phyloP scores from a whole-genome alignment of 2,113 vertebrate genomes.

The Campylomormyrus tamandua region DNA sequence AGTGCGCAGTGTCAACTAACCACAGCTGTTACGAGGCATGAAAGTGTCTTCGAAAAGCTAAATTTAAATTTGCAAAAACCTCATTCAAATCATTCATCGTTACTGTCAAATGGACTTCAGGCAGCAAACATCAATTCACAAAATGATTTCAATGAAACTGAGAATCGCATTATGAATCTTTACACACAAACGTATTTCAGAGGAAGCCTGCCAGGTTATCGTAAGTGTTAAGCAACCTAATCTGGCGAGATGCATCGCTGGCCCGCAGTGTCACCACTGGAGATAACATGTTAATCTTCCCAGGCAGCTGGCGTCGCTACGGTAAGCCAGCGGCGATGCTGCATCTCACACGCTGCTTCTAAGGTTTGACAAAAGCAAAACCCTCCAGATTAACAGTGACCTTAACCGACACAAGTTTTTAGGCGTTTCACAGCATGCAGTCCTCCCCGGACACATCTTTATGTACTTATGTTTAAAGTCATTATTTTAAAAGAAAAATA shows the following conservation, averaged over 20 bases:
- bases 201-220: neutral
- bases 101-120: neutral
- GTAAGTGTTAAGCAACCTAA: neutral
- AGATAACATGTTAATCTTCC: neutral
- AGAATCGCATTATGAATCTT: neutral
- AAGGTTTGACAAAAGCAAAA: neutral
- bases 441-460: neutral
- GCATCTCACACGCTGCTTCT: neutral
- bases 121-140: neutral
- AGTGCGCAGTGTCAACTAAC: neutral
- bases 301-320: neutral
- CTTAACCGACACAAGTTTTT: neutral
- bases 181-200: neutral
- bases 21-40: neutral
- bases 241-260: neutral
- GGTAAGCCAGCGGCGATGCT: neutral
- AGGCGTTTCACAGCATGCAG: neutral
- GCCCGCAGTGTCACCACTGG: neutral
- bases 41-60: neutral
- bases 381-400: neutral
- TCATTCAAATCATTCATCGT: neutral
- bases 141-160: neutral
- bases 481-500: too few species aligned
- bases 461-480: neutral
- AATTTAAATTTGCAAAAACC: neutral